phyloP scores from a whole-genome alignment of 2,888 invertebrate species.

The Alentia gelatinosa region DNA sequence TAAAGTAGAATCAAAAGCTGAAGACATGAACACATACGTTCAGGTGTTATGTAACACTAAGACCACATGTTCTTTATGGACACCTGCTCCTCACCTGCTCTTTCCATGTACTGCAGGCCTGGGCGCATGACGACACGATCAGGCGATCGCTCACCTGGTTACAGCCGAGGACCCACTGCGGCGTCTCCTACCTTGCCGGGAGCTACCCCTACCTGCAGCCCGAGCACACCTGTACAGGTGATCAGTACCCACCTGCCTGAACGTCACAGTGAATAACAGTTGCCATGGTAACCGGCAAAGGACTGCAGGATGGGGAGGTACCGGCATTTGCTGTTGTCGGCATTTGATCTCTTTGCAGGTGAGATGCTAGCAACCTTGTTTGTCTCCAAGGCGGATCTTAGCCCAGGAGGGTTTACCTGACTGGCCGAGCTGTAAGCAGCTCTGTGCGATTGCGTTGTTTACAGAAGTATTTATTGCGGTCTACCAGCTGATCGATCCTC shows the following conservation, averaged over 20 bases:
- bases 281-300: neutral
- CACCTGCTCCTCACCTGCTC: neutral
- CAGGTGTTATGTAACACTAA: too few species aligned
- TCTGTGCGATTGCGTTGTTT: neutral
- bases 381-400: neutral
- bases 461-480: neutral
- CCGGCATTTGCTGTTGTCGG: neutral
- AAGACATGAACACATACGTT: too few species aligned
- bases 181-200: neutral
- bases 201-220: neutral
- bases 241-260: neutral
- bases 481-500: too few species aligned
- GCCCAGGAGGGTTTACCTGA: neutral
- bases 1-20: too few species aligned
- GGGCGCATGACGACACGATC: neutral
- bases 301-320: neutral
- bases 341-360: neutral
- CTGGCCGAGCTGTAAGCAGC: neutral
- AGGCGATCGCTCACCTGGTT: neutral
- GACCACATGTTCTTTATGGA: too few species aligned
- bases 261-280: neutral
- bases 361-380: neutral
- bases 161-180: neutral
- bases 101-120: neutral
- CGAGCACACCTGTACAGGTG: neutral